Conservation (phyloP, 1,140 invertebrate genomes). For the Drosophila persimilis region DNA sequence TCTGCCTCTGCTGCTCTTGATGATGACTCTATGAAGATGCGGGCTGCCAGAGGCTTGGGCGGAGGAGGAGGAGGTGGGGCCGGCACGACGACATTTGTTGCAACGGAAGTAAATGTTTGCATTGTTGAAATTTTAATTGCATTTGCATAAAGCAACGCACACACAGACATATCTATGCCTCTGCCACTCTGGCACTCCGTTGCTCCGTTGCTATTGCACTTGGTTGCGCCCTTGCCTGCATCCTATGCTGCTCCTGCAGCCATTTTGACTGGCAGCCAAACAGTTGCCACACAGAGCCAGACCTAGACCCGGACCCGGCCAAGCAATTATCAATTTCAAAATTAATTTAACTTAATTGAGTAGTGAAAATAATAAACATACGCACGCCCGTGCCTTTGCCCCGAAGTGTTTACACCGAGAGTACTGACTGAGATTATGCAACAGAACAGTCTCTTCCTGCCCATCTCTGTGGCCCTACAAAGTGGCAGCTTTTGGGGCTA, state of each 20-base stretch:
- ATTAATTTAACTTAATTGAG: constrained; percentile 82
- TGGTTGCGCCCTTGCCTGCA: background rate
- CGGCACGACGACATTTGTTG: constrained; percentile 68
- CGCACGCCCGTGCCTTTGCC: constrained; percentile 24
- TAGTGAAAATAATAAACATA: constrained; percentile 80
- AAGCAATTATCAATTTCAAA: constrained; percentile 78
- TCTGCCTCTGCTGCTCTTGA: constrained; percentile 12
- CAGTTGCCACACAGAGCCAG: constrained; percentile 10
- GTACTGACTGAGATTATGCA: constrained; percentile 40
- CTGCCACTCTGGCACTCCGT: background rate
- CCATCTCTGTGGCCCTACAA: constrained; percentile 27
- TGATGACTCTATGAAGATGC: constrained; percentile 55
- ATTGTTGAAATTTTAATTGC: constrained; percentile 82
- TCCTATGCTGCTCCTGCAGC: constrained; percentile 36
- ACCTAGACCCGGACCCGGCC: constrained; percentile 1
- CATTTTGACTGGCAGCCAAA: constrained; percentile 64
- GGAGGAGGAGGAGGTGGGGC: background rate
- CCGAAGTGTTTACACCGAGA: constrained; percentile 41
- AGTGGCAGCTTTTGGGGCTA: constrained; percentile 50
- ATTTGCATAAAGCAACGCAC: constrained; percentile 76
- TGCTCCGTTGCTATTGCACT: background rate
- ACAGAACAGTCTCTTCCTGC: constrained; percentile 26
- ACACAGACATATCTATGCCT: constrained; percentile 5
- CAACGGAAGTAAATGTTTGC: constrained; percentile 82
- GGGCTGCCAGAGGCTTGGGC: background rate